Evolutionary conservation across 2,797 vertebrate genomes (phyloP).

Genomic region (Macrochelys suwanniensis): DNA sequence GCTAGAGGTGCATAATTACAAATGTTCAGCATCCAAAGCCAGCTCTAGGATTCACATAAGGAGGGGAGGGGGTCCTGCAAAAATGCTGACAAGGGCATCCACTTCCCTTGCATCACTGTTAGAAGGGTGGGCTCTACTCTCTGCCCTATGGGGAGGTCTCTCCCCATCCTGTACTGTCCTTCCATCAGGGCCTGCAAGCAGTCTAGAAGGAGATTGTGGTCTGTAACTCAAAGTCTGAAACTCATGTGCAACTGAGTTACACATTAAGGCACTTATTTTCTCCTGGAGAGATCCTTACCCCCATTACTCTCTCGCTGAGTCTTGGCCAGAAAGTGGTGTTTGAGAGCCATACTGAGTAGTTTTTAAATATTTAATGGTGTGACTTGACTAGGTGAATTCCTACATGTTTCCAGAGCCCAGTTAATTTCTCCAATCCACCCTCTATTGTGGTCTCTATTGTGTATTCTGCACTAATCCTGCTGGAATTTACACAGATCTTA

Average conservation of each 20-base stretch:
- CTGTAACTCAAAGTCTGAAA: background rate
- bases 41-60: conserved; percentile 2
- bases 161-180: background rate
- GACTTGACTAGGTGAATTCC: conserved; percentile 9
- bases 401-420: background rate
- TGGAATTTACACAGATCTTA: conserved; percentile 27
- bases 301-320: background rate
- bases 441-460: background rate
- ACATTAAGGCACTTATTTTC: conserved; percentile 1
- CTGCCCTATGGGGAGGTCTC: background rate
- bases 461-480: background rate
- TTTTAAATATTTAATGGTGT: background rate
- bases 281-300: background rate
- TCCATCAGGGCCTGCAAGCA: conserved; percentile 6
- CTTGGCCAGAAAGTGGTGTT: background rate
- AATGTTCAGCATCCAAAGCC: conserved; percentile 9
- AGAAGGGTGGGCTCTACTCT: conserved; percentile 17
- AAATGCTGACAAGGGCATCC: background rate
- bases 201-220: background rate
- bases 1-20: conserved; percentile 51
- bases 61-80: background rate
- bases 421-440: conserved; percentile 16
- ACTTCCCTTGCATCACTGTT: conserved; percentile 35
- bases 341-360: conserved; percentile 26
- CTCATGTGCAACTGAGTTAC: background rate